Evolutionary conservation across 2,797 vertebrate species (phyloP).

Genomic region (Orientallactaga sibirica): DNA sequence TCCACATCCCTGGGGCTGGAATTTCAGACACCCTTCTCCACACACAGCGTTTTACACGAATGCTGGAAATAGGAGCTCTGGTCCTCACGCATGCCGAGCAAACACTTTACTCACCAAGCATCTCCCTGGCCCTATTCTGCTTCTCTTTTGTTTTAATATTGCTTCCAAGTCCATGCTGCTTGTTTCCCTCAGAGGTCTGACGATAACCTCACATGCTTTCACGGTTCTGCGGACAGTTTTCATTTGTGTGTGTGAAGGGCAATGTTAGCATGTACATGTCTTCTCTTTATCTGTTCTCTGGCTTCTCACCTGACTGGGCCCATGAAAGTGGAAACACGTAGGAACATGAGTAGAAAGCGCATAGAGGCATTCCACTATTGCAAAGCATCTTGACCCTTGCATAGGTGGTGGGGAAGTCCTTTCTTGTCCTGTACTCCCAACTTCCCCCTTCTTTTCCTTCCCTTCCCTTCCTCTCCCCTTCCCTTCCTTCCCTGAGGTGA

Average conservation of each 20-base stretch:
- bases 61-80: too few relatives aligned
- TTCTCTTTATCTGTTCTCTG: background rate
- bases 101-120: too few relatives aligned
- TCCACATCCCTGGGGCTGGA: background rate
- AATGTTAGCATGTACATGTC: background rate
- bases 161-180: background rate
- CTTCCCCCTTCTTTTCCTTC: background rate
- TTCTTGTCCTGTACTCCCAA: background rate
- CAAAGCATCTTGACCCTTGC: background rate
- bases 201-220: background rate
- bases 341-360: background rate
- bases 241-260: background rate
- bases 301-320: background rate
- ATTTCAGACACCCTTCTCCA: too few relatives aligned
- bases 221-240: too few relatives aligned
- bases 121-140: too few relatives aligned
- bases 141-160: background rate
- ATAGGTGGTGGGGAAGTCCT: background rate
- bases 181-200: background rate
- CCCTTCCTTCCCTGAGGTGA: background rate
- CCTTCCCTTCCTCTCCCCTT: background rate
- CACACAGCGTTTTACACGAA: too few relatives aligned
- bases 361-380: background rate
- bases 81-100: too few relatives aligned
- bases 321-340: background rate